A percentile compares a stretch with the other conserved stretches of the same genome.
Conservation (phyloP, 2,888 invertebrate genomes). For the Netelia inedita region DNA sequence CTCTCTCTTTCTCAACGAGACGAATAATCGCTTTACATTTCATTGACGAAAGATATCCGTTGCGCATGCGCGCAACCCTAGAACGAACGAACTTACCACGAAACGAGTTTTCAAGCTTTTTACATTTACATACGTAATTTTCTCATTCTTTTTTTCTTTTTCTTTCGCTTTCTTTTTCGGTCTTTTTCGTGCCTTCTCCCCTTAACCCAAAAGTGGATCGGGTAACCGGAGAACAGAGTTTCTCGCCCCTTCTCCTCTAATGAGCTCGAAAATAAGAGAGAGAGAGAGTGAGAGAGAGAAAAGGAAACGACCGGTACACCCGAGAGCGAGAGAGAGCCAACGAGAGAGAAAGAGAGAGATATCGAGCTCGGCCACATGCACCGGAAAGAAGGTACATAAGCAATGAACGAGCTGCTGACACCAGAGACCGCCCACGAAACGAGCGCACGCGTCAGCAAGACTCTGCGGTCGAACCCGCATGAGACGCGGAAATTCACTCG, state of each 20-base stretch:
- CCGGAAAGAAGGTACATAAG: slow-evolving; percentile 33
- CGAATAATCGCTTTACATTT: not conserved
- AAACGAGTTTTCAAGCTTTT: not conserved
- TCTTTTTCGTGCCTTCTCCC: too few species aligned
- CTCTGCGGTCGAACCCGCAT: slow-evolving; percentile 41
- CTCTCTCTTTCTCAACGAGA: not conserved
- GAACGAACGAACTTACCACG: too few species aligned
- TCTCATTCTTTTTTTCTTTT: too few species aligned
- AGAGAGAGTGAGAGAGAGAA: too few species aligned
- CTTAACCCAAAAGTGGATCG: too few species aligned
- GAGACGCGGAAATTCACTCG: slow-evolving; percentile 64
- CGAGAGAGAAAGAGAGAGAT: not conserved
- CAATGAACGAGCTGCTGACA: slow-evolving; percentile 54
- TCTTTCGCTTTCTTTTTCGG: too few species aligned
- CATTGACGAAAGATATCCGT: not conserved
- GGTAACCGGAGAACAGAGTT: too few species aligned
- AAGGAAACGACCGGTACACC: not conserved
- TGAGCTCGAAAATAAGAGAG: not conserved
- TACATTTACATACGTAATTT: not conserved
- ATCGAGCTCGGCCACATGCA: not conserved
- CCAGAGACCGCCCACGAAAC: slow-evolving; percentile 63
- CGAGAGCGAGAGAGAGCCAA: not conserved
- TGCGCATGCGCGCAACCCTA: not conserved
- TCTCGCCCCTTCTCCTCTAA: not conserved
- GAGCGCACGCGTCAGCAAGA: slow-evolving; percentile 67